Conservation (phyloP, 2,888 invertebrate species). For the Pantelozetes paolii region DNA sequence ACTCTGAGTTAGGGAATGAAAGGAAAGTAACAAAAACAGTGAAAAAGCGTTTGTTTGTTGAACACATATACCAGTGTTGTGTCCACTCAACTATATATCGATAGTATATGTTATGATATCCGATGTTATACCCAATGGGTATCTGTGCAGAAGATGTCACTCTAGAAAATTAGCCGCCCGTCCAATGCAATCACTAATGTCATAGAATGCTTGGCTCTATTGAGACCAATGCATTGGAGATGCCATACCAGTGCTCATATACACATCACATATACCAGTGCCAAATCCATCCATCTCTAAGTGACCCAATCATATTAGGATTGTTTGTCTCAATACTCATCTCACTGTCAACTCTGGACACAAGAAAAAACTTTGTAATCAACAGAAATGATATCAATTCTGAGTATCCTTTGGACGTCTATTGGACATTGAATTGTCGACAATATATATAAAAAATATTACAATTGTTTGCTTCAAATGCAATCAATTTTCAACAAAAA, state of each 20-base stretch:
- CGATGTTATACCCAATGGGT: slow-evolving; percentile 14
- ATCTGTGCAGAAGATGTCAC: slow-evolving; percentile 32
- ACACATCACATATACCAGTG: not conserved
- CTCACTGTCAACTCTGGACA: slow-evolving; percentile 17
- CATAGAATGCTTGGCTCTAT: not conserved
- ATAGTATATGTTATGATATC: slow-evolving; percentile 24
- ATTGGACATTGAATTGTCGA: slow-evolving; percentile 10
- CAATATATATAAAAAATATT: slow-evolving; percentile 12
- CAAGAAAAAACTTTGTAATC: slow-evolving; percentile 33
- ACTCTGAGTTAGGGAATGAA: not conserved
- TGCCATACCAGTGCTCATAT: not conserved
- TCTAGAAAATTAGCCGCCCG: slow-evolving; percentile 29
- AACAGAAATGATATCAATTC: slow-evolving; percentile 25
- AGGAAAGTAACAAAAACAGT: slow-evolving; percentile 9
- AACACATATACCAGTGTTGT: not conserved
- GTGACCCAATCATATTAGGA: slow-evolving; percentile 33
- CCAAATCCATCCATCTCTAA: slow-evolving; percentile 27
- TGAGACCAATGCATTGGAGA: not conserved
- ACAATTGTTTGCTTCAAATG: not conserved
- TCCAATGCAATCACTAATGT: slow-evolving; percentile 28
- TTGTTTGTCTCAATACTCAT: slow-evolving; percentile 25
- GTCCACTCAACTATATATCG: slow-evolving; percentile 11
- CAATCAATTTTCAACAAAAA: slow-evolving; percentile 10
- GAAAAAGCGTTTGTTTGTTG: slow-evolving; percentile 23
- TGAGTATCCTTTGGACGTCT: too few relatives aligned